Evolutionary conservation across 2,797 vertebrate genomes (phyloP).

Genomic region (Neostethus bicornis): DNA sequence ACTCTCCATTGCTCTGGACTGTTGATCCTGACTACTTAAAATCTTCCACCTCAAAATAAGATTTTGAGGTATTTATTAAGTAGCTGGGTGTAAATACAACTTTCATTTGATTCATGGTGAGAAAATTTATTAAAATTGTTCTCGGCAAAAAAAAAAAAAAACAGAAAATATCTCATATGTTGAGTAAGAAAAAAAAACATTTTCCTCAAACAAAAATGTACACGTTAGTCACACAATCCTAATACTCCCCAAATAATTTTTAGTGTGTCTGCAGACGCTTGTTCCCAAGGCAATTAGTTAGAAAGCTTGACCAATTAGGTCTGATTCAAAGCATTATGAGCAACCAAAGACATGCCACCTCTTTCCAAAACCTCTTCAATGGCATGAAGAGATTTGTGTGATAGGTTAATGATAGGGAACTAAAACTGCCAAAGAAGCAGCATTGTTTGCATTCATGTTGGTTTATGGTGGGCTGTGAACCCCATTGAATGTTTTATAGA

Average conservation of each 20-base stretch:
- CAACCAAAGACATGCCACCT: slow-evolving; percentile 11
- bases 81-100: background rate
- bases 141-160: too few species aligned
- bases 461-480: slow-evolving; percentile 52
- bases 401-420: slow-evolving; percentile 60
- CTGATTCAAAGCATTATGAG: slow-evolving; percentile 26
- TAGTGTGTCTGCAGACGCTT: slow-evolving; percentile 51
- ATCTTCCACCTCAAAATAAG: too few species aligned
- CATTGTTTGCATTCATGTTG: slow-evolving; percentile 52
- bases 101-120: background rate
- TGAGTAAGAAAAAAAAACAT: background rate
- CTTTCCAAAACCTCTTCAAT: slow-evolving; percentile 38
- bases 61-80: too few species aligned
- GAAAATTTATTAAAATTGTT: background rate
- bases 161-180: background rate
- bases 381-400: slow-evolving; percentile 67
- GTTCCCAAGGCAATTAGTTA: slow-evolving; percentile 64
- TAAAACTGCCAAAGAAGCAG: slow-evolving; percentile 53
- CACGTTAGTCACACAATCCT: slow-evolving; percentile 34
- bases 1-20: too few species aligned
- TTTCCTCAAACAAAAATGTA: slow-evolving; percentile 8
- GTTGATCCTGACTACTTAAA: too few species aligned
- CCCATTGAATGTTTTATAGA: slow-evolving; percentile 50
- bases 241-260: slow-evolving; percentile 30
- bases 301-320: slow-evolving; percentile 59